A percentile compares a stretch with the other conserved stretches of the same genome.
Evolutionary conservation across 2,797 vertebrate genomes (phyloP).

Genomic region (Rhinella marina): DNA sequence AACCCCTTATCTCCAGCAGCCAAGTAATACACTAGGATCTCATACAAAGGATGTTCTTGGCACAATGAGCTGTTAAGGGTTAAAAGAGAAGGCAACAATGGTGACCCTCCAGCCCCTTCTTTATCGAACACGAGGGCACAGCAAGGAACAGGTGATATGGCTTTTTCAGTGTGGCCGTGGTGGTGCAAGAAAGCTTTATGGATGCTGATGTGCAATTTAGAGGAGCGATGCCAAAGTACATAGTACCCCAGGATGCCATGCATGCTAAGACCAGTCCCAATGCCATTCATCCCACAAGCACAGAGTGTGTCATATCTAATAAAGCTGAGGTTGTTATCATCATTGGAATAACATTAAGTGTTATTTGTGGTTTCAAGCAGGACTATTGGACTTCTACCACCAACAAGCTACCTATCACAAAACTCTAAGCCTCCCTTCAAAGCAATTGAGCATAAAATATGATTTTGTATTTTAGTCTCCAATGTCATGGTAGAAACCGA

Average conservation of each 20-base stretch:
- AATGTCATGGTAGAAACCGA: too few species aligned
- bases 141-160: background rate
- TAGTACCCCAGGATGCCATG: background rate
- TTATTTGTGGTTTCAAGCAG: background rate
- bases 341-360: background rate
- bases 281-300: background rate
- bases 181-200: background rate
- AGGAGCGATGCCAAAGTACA: background rate
- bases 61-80: background rate
- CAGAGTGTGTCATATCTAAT: background rate
- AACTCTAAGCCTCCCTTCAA: background rate
- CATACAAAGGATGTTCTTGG: background rate
- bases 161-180: background rate
- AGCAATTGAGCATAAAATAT: too few species aligned
- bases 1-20: background rate
- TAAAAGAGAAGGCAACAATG: background rate
- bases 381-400: background rate
- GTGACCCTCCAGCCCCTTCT: too few species aligned
- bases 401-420: background rate
- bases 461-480: too few species aligned
- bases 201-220: background rate
- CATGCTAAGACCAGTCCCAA: background rate
- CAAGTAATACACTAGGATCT: background rate
- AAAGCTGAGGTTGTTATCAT: background rate
- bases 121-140: too few species aligned